Evolutionary conservation across 2,113 vertebrate genomes (phyloP).

Genomic region (Caracal caracal): DNA sequence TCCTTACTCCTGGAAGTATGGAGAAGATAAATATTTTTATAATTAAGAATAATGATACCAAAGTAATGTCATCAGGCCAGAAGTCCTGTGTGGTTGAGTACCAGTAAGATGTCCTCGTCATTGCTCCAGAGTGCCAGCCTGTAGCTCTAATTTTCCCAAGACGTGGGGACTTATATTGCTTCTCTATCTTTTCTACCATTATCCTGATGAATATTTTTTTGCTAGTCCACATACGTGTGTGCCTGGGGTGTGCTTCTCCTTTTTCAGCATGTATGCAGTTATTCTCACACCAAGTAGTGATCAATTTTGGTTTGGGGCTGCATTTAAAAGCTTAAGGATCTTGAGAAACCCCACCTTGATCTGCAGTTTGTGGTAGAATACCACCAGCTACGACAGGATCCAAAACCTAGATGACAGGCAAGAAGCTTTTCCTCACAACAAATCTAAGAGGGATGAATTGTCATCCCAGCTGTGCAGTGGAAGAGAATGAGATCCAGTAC

Average conservation of each 20-base stretch:
- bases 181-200: background rate
- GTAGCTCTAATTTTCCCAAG: background rate
- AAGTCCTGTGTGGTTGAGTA: background rate
- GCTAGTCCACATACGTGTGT: background rate
- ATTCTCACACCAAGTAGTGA: background rate
- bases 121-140: background rate
- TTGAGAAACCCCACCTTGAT: background rate
- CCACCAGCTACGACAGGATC: too few relatives aligned
- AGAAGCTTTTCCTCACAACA: background rate
- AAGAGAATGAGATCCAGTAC: background rate
- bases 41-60: background rate
- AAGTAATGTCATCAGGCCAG: background rate
- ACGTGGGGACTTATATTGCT: background rate
- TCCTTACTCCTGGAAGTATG: background rate
- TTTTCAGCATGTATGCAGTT: background rate
- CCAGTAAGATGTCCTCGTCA: fast-evolving
- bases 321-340: background rate
- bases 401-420: background rate
- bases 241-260: fast-evolving
- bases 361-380: background rate
- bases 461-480: background rate
- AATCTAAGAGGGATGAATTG: background rate
- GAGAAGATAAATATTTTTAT: background rate
- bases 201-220: background rate
- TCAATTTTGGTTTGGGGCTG: background rate